Base-by-base conservation (phyloP, 2,113 vertebrate genomes). In the Catagonus wagneri region DNA sequence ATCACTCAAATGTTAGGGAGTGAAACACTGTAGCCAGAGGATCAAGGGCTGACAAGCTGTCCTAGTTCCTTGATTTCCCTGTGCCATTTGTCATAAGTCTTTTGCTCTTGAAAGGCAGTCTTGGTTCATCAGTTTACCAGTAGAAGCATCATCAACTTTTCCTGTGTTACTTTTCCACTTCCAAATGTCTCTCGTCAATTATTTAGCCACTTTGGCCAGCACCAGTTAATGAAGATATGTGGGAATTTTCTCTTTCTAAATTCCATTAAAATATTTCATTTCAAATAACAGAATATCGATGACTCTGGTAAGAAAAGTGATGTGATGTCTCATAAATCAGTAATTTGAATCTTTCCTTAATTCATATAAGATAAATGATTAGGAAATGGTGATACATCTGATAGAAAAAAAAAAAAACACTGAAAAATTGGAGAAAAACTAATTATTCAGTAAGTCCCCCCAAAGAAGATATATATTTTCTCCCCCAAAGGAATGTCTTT, bases 201-300 rank as follows among this genome's bases (percentile, higher is more conserved):
- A 13, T 89, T 97, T 2, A 0, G 36, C 93, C 89, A 74, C 1
- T 0, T 13, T 96, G 94, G 89, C 83, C 88, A 17, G 93, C 95
- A 94, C 80, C 44, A 79, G 95, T 94, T 90, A 89, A 80, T 22
- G 90, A 27, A 29, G 68, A 66, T 60, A 74, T 85, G 93, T 91
- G 80, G 81, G 88, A 95, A 92, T 79, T 54, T 96, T 96, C 74
- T 74, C 93, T 74, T 97, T 97, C n/a, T 95, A 96, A 97, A 96
- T 81, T 76, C 83, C 79, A 83, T 39, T 94, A 93, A 97, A 96
- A 84, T 65, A 61, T 96, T 95, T 96, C 83, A 97, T 92, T 87
- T 68, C 65, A 44, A 97, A 98, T 93, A 94, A 92, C 61, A 96
- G 81, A 83, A 84, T 83, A 50, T 89, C 93, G 68, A 84, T 94